phyloP scores from a whole-genome alignment of 2,888 invertebrate genomes.

The Bugulina stolonifera region DNA sequence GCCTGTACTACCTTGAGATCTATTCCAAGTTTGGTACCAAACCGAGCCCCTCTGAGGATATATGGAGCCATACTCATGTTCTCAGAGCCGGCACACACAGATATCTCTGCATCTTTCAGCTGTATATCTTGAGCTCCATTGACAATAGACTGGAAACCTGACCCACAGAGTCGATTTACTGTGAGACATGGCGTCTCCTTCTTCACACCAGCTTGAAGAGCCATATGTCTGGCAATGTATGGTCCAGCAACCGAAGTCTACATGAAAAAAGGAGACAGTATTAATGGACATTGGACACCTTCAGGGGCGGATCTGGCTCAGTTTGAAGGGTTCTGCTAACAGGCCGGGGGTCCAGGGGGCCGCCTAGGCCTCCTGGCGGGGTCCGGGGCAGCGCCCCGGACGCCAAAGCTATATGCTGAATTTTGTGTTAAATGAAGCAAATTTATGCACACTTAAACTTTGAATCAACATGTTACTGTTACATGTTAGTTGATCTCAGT shows the following conservation, averaged over 20 bases:
- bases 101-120: slow-evolving; percentile 75
- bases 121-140: slow-evolving; percentile 86
- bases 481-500: too few species aligned
- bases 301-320: too few species aligned
- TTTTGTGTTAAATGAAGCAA: too few species aligned
- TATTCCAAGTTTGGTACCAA: slow-evolving; percentile 77
- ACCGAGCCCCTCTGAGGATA: slow-evolving; percentile 71
- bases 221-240: slow-evolving; percentile 78
- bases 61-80: slow-evolving; percentile 92
- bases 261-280: slow-evolving; percentile 26
- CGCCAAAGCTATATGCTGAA: too few species aligned
- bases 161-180: slow-evolving; percentile 91
- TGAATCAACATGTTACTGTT: too few species aligned
- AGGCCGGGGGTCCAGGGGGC: too few species aligned
- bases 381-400: too few species aligned
- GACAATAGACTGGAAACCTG: slow-evolving; percentile 90
- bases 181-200: slow-evolving; percentile 70
- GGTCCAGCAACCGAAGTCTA: slow-evolving; percentile 69
- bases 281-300: not conserved
- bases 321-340: too few species aligned
- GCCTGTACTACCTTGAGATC: too few species aligned
- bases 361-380: too few species aligned
- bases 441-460: too few species aligned
- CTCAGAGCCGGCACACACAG: slow-evolving; percentile 85
- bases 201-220: slow-evolving; percentile 77